Conservation (phyloP, 2,888 invertebrate species). For the Phania funesta region DNA sequence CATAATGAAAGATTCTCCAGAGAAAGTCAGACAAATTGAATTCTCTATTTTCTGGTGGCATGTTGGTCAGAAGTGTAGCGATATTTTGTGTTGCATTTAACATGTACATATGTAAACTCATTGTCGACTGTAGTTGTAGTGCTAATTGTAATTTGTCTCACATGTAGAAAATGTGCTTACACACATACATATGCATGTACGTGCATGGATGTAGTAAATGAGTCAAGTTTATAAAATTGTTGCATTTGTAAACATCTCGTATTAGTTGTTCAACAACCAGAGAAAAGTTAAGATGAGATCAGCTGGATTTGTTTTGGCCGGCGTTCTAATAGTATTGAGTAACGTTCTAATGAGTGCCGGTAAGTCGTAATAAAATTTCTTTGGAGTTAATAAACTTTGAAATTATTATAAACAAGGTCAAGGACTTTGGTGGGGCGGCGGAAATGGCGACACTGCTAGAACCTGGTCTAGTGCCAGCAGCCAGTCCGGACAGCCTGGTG, state of each 20-base stretch:
- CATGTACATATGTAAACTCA: too few species aligned
- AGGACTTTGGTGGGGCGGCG: slow-evolving; percentile 38
- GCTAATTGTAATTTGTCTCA: too few species aligned
- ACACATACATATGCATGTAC: neutral
- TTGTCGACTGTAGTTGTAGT: too few species aligned
- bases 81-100: too few species aligned
- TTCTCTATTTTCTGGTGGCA: too few species aligned
- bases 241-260: slow-evolving; percentile 3
- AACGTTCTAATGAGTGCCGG: slow-evolving; percentile 59
- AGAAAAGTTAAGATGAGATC: slow-evolving; percentile 50
- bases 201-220: neutral
- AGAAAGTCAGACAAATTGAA: too few species aligned
- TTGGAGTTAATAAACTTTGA: neutral
- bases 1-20: too few species aligned
- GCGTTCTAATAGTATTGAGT: slow-evolving; percentile 37
- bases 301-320: slow-evolving; percentile 7
- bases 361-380: slow-evolving; percentile 51
- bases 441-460: slow-evolving; percentile 15
- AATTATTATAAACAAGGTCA: slow-evolving; percentile 61
- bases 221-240: slow-evolving; percentile 52
- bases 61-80: too few species aligned
- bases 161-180: slow-evolving; percentile 9
- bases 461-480: slow-evolving; percentile 39
- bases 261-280: slow-evolving; percentile 47
- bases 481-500: slow-evolving; percentile 56